These are phyloP conservation scores for honey bee (Apis mellifera) DNA, from an alignment of 1,140 invertebrate genomes.

Conservation along the genomic window DNA sequence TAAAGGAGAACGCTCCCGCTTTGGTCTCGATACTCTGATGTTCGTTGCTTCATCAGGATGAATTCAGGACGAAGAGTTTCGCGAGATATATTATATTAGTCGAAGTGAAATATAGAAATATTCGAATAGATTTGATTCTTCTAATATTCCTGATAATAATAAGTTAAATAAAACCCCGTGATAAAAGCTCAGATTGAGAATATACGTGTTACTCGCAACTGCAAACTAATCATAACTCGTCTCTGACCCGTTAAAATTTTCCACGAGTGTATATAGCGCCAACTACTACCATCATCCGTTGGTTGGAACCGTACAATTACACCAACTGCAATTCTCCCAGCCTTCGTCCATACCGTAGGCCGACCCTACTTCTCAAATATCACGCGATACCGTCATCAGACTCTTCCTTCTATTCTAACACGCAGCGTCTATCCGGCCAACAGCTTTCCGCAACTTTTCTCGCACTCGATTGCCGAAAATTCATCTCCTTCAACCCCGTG, in stretches of 20 bases:
- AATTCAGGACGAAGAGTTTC: not conserved
- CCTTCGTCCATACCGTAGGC: not conserved
- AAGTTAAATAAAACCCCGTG: too few species aligned
- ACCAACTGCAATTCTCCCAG: not conserved
- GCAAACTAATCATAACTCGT: too few species aligned
- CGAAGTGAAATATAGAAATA: too few species aligned
- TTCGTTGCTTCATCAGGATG: not conserved
- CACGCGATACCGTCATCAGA: constrained; percentile 2
- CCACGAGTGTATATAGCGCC: not conserved
- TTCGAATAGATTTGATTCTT: too few species aligned
- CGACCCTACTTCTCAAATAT: not conserved
- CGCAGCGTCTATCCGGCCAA: not conserved
- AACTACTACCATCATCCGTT: not conserved
- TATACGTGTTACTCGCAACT: too few species aligned
- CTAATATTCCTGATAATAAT: too few species aligned
- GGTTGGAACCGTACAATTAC: not conserved
- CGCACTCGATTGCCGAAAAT: not conserved
- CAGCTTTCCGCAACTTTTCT: not conserved
- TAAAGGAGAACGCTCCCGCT: not conserved
- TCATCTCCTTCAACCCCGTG: not conserved
- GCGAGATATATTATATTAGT: not conserved
- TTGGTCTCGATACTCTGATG: too few species aligned
- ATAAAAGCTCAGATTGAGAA: too few species aligned
- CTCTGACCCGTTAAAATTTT: not conserved
- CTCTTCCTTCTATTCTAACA: not conserved